Evolutionary conservation across 2,113 vertebrate genomes (phyloP).

Genomic region (Syngnathus floridae): DNA sequence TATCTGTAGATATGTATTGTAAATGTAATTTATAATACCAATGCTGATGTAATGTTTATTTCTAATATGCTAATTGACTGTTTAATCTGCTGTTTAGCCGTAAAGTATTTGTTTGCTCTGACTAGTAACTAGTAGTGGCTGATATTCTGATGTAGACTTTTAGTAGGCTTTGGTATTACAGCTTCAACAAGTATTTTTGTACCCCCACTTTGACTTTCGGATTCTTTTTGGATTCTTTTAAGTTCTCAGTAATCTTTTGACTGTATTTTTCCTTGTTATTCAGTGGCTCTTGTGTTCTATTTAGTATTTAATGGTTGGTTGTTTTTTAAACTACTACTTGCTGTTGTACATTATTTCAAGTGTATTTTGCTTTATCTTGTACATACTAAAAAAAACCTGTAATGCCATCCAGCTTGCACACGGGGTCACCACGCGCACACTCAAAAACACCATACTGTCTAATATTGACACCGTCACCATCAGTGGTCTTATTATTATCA

Average conservation of each 20-base stretch:
- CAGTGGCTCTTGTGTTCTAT: constrained; percentile 17
- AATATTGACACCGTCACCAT: constrained; percentile 88
- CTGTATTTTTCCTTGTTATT: not conserved
- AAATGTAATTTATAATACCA: constrained; percentile 63
- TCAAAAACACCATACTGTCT: constrained; percentile 75
- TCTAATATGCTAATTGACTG: constrained; percentile 47
- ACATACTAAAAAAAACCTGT: constrained; percentile 55
- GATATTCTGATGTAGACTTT: constrained; percentile 50
- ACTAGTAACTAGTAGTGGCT: constrained; percentile 38
- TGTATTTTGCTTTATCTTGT: constrained; percentile 44
- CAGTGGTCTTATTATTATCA: constrained; percentile 96
- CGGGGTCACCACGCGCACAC: constrained; percentile 47
- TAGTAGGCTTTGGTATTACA: constrained; percentile 44
- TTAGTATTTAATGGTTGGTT: constrained; percentile 52
- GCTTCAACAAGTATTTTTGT: constrained; percentile 36
- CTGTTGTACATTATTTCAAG: constrained; percentile 34
- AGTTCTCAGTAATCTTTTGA: constrained; percentile 5
- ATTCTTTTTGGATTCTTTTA: constrained; percentile 15
- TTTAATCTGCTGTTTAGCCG: constrained; percentile 47
- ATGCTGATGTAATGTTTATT: constrained; percentile 55
- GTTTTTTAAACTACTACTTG: constrained; percentile 14
- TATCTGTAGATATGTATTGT: constrained; percentile 66
- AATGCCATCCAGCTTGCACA: constrained; percentile 60
- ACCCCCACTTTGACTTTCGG: constrained; percentile 11
- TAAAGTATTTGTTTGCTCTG: constrained; percentile 49